Evolutionary conservation across 1,140 invertebrate species (phyloP).

Genomic region (Plectrocnemia conspersa): DNA sequence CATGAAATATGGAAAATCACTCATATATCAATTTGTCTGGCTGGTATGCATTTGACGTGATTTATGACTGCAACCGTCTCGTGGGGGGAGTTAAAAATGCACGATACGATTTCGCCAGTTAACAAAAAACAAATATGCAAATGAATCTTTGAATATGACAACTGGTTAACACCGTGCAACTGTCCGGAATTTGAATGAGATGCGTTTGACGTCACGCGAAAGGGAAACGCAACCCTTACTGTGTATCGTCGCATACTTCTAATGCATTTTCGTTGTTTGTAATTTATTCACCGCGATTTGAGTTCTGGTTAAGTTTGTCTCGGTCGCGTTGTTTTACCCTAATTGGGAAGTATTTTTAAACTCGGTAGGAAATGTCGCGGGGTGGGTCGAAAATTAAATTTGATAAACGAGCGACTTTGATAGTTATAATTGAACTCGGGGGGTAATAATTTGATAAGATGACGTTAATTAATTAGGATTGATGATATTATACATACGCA

Average conservation of each 20-base stretch:
- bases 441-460: neutral
- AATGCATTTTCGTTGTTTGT: slow-evolving; percentile 27
- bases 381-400: slow-evolving; percentile 5
- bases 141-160: slow-evolving; percentile 1
- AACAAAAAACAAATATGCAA: no score
- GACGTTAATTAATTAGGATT: no score
- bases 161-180: neutral
- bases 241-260: neutral
- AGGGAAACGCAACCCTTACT: neutral
- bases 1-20: no score
- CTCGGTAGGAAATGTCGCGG: slow-evolving; percentile 1
- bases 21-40: no score
- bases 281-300: slow-evolving; percentile 28
- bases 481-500: no score
- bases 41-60: no score
- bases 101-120: no score
- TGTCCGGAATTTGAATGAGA: no score
- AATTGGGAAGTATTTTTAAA: slow-evolving; percentile 24
- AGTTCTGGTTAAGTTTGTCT: slow-evolving; percentile 5
- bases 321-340: slow-evolving; percentile 2
- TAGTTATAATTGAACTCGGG: neutral
- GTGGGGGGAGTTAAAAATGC: no score
- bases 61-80: no score
- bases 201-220: no score
- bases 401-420: slow-evolving; percentile 12